Evolutionary conservation across 2,113 vertebrate species (phyloP), one percentile per base, ranked within the genome.

Genomic region (Perca flavescens): DNA sequence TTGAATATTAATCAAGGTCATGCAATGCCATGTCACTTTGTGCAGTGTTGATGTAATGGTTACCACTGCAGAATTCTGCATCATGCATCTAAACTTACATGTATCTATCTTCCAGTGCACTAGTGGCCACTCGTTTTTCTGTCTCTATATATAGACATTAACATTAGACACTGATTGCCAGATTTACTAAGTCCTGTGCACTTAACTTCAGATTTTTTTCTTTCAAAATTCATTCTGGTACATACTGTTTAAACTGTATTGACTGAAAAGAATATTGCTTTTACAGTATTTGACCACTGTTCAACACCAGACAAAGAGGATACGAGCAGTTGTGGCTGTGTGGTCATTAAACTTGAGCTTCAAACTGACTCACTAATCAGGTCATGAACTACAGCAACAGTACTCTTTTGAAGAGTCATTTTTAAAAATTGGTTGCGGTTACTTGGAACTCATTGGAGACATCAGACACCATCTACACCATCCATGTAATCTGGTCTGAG

Each of bases 1-100:
- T 53, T 86, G 9, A 54, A 74, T 66, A 70, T 72, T 73, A 74
- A 85, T 79, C 77, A 70, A 53, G 56, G 73, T 82, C 81, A 78
- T 65, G 60, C 34, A 49, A n/a, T 74, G 47, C 43, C 40, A 17
- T 77, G 50, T 67, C 60, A 21, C 7, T 73, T 1, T 46, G 10
- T 69, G 25, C 4, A 46, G 43, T 66, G 64, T 49, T 58, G 60
- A 63, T 53, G 16, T 60, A 62, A 28, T 47, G 25, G 3, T 72
- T 71, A 15, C 34, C 21, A 17, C 52, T 73, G 22, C 16, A 66
- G 52, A 53, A 40, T 8, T 53, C 60, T 67, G 49, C 53, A 69
- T 68, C 28, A 25, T 72, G 28, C 13, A 22, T 71, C 22, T 9
- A 21, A 60, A 49, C 2, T 47, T 68, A 50, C 7, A 47, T 67